Base-by-base conservation (phyloP, 2,797 vertebrate genomes). In the Sebastes kiyomatsui region DNA sequence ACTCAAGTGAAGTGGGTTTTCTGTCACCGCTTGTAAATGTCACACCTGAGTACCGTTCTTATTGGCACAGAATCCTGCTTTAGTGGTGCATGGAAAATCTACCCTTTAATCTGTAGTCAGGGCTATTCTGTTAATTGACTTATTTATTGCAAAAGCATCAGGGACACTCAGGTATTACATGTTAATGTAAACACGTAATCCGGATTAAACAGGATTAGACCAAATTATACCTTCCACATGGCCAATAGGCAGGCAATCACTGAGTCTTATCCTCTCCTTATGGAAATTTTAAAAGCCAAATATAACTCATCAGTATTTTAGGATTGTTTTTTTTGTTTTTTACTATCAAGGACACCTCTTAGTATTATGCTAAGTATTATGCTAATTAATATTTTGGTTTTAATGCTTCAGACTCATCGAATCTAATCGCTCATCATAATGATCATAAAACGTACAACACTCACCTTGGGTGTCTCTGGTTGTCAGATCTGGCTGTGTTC, bases 101-200 rank as follows among this genome's bases (percentile, higher is more conserved):
- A 3, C 4, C 12, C 9, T 65, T 68, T 67, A 84, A 67, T 79
- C 32, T 67, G 42, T 58, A 12, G 66, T 64, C 33, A 32, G 42
- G 54, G 22, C 16, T 46, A 5, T 58, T 72, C 27, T 75, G 25
- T 69, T 84, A 81, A 83, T 73, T 84, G 25, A 79, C 0, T 16
- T 77, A 75, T 67, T 79, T 56, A 25, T 69, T 9, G 46, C 10
- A 56, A 73, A 79, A 74, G 62, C 75, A 74, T 68, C 18, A 32
- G 60, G 71, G 81, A 65, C 23, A 3, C 27, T 27, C 46, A 10
- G 38, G 74, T 65, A 68, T 71, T 77, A 80, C 73, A 60, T 71
- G 62, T 38, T 62, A 79, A 81, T 72, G 67, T 69, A 67, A 82
- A 80, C 42, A 78, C 11, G 13, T 83, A 79, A 86, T 83, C 54